Evolutionary conservation across 2,113 vertebrate genomes (phyloP).

Genomic region (Cinclus mexicanus): DNA sequence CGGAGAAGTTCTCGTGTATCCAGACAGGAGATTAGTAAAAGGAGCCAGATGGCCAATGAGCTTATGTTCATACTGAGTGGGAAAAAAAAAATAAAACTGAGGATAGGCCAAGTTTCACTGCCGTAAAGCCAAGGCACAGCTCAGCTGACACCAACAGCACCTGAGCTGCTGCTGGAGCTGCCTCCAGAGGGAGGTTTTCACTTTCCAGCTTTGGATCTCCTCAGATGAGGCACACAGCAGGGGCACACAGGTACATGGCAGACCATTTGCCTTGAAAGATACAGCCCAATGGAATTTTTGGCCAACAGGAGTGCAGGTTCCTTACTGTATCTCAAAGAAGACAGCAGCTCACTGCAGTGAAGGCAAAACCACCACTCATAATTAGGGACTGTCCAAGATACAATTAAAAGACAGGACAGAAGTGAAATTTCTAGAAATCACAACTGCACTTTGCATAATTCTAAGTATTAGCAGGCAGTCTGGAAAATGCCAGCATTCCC

Average conservation of each 20-base stretch:
- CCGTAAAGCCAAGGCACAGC: not conserved
- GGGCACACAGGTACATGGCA: not conserved
- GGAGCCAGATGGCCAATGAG: constrained; percentile 32
- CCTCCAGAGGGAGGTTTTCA: not conserved
- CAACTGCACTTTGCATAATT: not conserved
- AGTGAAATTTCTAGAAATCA: not conserved
- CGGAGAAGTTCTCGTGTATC: not conserved
- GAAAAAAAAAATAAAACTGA: not conserved
- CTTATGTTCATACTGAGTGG: not conserved
- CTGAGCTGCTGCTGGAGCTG: not conserved
- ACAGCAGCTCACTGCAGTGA: not conserved
- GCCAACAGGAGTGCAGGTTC: not conserved
- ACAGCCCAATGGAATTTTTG: not conserved
- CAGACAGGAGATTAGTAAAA: not conserved
- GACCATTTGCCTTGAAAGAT: not conserved
- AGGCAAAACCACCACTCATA: not conserved
- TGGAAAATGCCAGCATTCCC: not conserved
- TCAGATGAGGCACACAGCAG: not conserved
- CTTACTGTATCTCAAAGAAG: not conserved
- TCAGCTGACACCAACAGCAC: not conserved
- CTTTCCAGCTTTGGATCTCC: not conserved
- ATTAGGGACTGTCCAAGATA: not conserved
- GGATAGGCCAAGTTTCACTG: not conserved
- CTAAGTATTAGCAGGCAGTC: not conserved
- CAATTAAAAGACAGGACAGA: not conserved